phyloP scores from a whole-genome alignment of 2,888 invertebrate species.

The Malachius bipustulatus region DNA sequence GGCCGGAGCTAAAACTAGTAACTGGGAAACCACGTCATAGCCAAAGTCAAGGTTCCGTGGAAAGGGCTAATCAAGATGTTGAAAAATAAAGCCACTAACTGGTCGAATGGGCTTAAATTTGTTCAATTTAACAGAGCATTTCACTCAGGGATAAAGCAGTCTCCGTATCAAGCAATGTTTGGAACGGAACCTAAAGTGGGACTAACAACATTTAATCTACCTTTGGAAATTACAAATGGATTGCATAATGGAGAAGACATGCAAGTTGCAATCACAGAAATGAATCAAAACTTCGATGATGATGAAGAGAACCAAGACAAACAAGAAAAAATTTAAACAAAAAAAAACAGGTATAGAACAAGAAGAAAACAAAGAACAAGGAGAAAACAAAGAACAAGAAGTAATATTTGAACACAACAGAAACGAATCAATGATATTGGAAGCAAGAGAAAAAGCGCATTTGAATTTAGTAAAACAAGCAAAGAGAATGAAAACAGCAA shows the following conservation, averaged over 20 bases:
- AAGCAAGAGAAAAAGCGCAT: constrained; percentile 11
- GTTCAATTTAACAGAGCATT: constrained; percentile 28
- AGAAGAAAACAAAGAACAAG: not conserved
- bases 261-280: too few species aligned
- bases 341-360: too few species aligned
- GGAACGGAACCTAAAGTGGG: constrained; percentile 1
- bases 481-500: constrained; percentile 16
- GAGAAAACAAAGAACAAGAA: too few species aligned
- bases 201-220: not conserved
- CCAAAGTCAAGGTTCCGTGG: constrained; percentile 25
- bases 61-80: constrained; percentile 29
- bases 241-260: too few species aligned
- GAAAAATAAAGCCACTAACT: constrained; percentile 27
- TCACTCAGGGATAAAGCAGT: constrained; percentile 27
- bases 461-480: constrained; percentile 16
- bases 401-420: too few species aligned
- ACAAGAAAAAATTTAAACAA: too few species aligned
- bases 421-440: too few species aligned
- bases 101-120: constrained; percentile 32
- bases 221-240: too few species aligned
- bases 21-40: constrained; percentile 19
- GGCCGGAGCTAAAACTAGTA: constrained; percentile 22
- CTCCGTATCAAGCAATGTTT: constrained; percentile 1
- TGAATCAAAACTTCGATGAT: too few species aligned
- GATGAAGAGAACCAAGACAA: too few species aligned